Evolutionary conservation across 2,797 vertebrate species (phyloP), one percentile per base, ranked within the genome.

Genomic region (Spinus olivaceus): DNA sequence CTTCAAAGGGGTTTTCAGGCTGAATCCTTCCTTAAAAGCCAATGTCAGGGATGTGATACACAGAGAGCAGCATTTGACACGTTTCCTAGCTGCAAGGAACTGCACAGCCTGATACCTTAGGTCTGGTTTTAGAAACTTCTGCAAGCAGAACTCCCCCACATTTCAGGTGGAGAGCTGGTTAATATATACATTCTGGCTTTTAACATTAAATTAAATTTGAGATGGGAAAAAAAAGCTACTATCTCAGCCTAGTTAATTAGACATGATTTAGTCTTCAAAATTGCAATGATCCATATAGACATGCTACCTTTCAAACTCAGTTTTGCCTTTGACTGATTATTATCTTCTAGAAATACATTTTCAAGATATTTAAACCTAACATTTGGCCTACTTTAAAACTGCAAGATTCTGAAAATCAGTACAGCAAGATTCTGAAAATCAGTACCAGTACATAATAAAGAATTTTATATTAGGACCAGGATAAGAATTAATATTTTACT

Each of bases 401-500:
- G 21, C 5, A 24, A 65, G 56, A 80, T 65, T 57, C 66, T 88
- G 56, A 86, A 95, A 95, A 74, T 81, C 7, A 14, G 32, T 30
- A 51, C 50, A 51, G 23, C 4, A 23, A 65, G 59, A 79, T 64
- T 60, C 65, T 86, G 59, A 90, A 94, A 95, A 74, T 81, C 8
- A 16, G 33, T 86, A 41, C 30, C 20, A 44, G 33, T 63, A 86
- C 82, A 81, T 90, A 84, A 95, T 86, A 93, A 90, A 81, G 82
- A 95, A 94, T 94, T 95, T 94, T 94, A 64, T 72, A 88, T 90
- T 88, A 84, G 33, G 18, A 74, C 47, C 28, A 47, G 59, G 56
- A 56, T 70, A 88, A 59, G 32, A 88, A 88, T 95, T 10, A 91
- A 93, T 95, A 92, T 95, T 96, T 95, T 88, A 90, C 70, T 77